phyloP scores from a whole-genome alignment of 2,888 invertebrate genomes.

The Drosophila paucipuncta region DNA sequence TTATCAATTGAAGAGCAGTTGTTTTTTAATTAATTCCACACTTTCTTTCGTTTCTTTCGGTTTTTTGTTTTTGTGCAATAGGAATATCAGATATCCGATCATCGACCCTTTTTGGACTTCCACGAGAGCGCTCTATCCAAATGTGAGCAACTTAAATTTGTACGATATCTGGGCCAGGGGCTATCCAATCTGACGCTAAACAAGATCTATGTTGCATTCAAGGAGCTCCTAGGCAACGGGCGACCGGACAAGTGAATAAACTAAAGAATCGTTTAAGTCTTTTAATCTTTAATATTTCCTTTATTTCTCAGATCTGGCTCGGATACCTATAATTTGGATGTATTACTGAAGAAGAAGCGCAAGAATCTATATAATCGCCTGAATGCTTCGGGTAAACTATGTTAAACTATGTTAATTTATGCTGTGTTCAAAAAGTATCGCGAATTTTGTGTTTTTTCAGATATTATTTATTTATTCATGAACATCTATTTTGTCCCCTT shows the following conservation, averaged over 20 bases:
- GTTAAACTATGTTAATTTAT: background rate
- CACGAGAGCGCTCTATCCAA: slow-evolving; percentile 85
- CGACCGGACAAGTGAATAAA: slow-evolving; percentile 83
- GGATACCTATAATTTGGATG: slow-evolving; percentile 84
- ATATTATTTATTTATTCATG: too few species aligned
- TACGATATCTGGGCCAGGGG: slow-evolving; percentile 85
- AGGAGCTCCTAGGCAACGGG: slow-evolving; percentile 83
- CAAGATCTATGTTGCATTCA: slow-evolving; percentile 85
- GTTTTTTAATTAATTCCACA: slow-evolving; percentile 15
- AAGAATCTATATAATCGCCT: slow-evolving; percentile 84
- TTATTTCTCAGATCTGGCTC: slow-evolving; percentile 65
- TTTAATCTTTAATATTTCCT: background rate
- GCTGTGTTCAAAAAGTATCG: too few species aligned
- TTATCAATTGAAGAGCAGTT: background rate
- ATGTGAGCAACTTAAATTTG: slow-evolving; percentile 85
- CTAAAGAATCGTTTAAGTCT: background rate
- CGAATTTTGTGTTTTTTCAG: too few species aligned
- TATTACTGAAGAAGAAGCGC: slow-evolving; percentile 84
- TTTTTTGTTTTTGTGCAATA: slow-evolving; percentile 35
- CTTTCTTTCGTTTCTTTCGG: slow-evolving; percentile 17
- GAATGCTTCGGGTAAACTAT: slow-evolving; percentile 81
- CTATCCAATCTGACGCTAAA: slow-evolving; percentile 85
- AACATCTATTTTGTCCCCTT: too few species aligned
- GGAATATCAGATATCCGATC: slow-evolving; percentile 85
- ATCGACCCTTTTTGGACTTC: slow-evolving; percentile 85